Evolutionary conservation across 2,797 vertebrate genomes (phyloP), one percentile per base, ranked within the genome.

Genomic region (Sebastes taczanowskii): DNA sequence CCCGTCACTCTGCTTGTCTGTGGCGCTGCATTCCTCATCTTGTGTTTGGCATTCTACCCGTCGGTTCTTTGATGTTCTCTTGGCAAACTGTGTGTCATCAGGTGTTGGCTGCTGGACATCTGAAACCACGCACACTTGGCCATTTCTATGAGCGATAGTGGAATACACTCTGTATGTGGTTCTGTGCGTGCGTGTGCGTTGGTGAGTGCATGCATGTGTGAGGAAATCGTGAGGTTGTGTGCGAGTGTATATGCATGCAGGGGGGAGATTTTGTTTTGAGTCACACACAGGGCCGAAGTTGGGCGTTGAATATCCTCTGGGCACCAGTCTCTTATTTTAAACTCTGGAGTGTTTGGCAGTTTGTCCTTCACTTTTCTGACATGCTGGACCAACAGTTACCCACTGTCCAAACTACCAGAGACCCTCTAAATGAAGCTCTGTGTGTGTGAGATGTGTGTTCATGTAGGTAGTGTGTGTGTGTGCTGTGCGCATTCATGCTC

Each of bases 1-100:
- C 91, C 92, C 81, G 90, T 93, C 90, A 91, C 94, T 93, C 93
- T 91, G 94, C 94, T 94, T 95, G 93, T 93, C 90, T 94, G 94
- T 95, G 93, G 92, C 86, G 87, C 90, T 93, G 84, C 94, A 94
- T 95, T 87, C 81, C 88, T 91, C 94, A 94, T 95, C 89, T 80
- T 93, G 93, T 95, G 91, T 95, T 94, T 95, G 94, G 88, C 94
- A 92, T 95, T 89, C 80, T 90, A 92, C 89, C 87, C 70, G 86
- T 92, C 80, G 74, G 90, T 91, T 91, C 91, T 91, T 93, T 92
- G 89, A 92, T 95, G 92, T 94, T 90, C 86, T 91, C 86, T 85
- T 92, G 92, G 93, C 89, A 92, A 92, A 94, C 90, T 93, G 92
- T 94, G 92, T 95, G 91, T 93, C 91, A 88, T 94, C 91, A 93